Conservation (phyloP, 1,140 invertebrate species). For the Aphelenchoides fujianensis region DNA sequence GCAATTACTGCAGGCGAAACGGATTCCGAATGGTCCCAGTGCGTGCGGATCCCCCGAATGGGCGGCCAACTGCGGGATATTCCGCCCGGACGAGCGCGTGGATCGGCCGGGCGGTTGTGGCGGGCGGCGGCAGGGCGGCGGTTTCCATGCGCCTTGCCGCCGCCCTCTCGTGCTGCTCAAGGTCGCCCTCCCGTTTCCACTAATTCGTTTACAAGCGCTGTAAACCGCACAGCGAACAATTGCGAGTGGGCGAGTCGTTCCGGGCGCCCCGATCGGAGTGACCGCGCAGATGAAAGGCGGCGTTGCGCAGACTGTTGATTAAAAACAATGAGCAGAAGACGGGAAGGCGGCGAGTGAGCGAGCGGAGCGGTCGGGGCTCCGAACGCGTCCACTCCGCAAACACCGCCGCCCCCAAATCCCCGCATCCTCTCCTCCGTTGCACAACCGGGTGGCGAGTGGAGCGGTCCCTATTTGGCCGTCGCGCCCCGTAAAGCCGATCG, state of each 20-base stretch:
- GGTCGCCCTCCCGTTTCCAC: not conserved
- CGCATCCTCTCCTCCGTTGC: not conserved
- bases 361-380: not conserved
- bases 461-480: not conserved
- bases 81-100: not conserved
- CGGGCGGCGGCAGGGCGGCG: no score
- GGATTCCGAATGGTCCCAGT: no score
- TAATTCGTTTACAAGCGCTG: slow-evolving; percentile 1
- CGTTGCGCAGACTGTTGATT: not conserved
- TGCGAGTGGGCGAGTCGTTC: not conserved
- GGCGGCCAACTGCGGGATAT: not conserved
- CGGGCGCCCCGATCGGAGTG: no score
- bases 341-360: not conserved
- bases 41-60: no score
- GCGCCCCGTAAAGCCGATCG: not conserved
- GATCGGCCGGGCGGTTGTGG: no score
- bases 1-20: no score
- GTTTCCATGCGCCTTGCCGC: not conserved
- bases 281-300: no score
- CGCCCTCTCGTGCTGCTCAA: not conserved
- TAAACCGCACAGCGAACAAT: not conserved
- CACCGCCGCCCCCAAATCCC: not conserved
- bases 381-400: not conserved
- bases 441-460: not conserved
- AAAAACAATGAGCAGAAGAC: not conserved